Base-by-base conservation (phyloP, 2,797 vertebrate genomes). In the Ispidina lecontei region DNA sequence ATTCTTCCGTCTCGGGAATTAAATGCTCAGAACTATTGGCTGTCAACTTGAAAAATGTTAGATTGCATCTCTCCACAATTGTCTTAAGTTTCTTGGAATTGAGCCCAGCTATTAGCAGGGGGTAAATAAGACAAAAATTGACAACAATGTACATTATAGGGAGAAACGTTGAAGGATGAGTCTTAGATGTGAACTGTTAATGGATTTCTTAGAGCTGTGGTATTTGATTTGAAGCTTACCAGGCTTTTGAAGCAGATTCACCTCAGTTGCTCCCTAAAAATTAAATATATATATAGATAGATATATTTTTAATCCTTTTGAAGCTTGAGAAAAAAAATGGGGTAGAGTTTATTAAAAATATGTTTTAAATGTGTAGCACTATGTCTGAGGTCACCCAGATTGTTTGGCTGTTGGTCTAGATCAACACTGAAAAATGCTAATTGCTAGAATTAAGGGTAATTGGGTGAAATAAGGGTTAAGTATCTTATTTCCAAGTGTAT, bases 101-200 rank as follows among this genome's bases (percentile, higher is more conserved):
- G 58, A 94, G 95, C 95, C 95, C 91, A 93, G 91, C 46, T 93
- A 89, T 94, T 96, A 91, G 94, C 94, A 91, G 88, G 96, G 93
- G 94, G 94, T 94, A 96, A 95, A 96, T 90, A 94, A 91, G 88
- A 93, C 93, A 90, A 93, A 96, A 96, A 93, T 91, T 91, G 86
- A 93, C 93, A 96, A 93, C 90, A 94, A 80, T 83, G 69, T 74
- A 84, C 78, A 80, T 94, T 93, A 55, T 18, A 74, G 78, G 90
- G 86, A 7, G 52, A 90, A 93, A 86, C 9, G 0, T 44, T 91
- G 95, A 96, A 69, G 89, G 84, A 75, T 91, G 90, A 75, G 82
- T 44, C 94, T 92, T 94, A 78, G 92, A 87, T 80, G 75, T 26
- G 84, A 93, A 56, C 0, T 0, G 68, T 82, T 95, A 94, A 96